Evolutionary conservation across 2,888 invertebrate species (phyloP).

Genomic region (Drosophila prostipennis): DNA sequence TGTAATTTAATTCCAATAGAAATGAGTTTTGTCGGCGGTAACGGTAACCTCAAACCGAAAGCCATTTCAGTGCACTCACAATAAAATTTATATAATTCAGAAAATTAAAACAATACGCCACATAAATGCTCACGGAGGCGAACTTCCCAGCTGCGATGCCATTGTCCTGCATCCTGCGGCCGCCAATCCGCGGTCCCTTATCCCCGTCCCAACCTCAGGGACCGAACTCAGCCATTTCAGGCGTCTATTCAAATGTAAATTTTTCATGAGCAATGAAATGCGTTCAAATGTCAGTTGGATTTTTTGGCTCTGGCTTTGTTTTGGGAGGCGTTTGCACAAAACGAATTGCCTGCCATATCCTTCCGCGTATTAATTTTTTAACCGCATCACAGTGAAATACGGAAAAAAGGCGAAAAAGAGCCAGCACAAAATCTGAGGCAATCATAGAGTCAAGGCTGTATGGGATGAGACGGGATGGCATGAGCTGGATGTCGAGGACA

Average conservation of each 20-base stretch:
- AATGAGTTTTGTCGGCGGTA: neutral
- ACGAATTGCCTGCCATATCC: constrained; percentile 79
- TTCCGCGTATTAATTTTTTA: constrained; percentile 79
- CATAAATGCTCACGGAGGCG: constrained; percentile 74
- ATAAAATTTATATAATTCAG: constrained; percentile 52
- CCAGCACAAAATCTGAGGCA: constrained; percentile 45
- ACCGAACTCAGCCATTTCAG: constrained; percentile 20
- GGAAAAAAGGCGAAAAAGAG: constrained; percentile 11
- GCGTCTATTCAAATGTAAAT: constrained; percentile 78
- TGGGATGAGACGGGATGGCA: constrained; percentile 19
- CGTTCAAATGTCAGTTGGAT: constrained; percentile 50
- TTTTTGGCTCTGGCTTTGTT: constrained; percentile 44
- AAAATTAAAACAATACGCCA: constrained; percentile 79
- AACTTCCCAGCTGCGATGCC: constrained; percentile 67
- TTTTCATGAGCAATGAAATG: constrained; percentile 68
- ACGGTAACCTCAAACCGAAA: constrained; percentile 16
- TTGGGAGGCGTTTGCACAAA: constrained; percentile 58
- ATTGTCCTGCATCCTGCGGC: constrained; percentile 68
- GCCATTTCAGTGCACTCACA: constrained; percentile 51
- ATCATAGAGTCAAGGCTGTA: constrained; percentile 57
- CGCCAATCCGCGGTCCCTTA: constrained; percentile 19
- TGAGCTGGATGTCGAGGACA: constrained; percentile 31
- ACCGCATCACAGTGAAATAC: constrained; percentile 65
- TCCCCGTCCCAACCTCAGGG: neutral
- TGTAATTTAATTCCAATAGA: constrained; percentile 5